Evolutionary conservation across 2,797 vertebrate species (phyloP), one percentile per base, ranked within the genome.

Genomic region (Scolopax rusticola): DNA sequence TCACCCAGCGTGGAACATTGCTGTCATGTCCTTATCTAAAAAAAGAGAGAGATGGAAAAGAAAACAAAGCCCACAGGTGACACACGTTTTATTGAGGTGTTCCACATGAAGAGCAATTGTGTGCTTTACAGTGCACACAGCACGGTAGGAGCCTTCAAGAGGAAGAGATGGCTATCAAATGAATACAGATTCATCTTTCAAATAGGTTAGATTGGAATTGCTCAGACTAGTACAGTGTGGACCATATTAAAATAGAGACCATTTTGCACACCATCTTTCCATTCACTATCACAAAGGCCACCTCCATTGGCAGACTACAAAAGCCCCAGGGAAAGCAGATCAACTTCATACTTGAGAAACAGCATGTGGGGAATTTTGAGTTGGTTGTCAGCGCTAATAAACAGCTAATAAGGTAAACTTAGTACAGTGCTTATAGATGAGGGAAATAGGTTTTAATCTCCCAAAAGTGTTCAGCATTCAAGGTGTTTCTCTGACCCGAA

Each of bases 21-120:
- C 95, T 95, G 87, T 95, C 96, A 95, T 67, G 43, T 97, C 95
- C 95, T 96, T 97, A 95, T 95, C 92, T 90, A 77, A 95, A 96
- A 93, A 94, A 89, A 74, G 73, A 96, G 65, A 96, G 59, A 95
- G 86, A 87, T 94, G 96, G 97, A 94, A 96, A 97, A 97, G 95
- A 97, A 97, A 97, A 97, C 95, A 97, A 97, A 97, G 87, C 83
- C 89, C 91, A 88, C 94, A 88, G 93, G 94, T 96, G 95, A 95
- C 95, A 84, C 81, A 91, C 68, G 70, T 97, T 97, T 97, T 95
- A 96, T 95, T 97, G 97, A 96, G 95, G 93, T 97, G 91, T 95
- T 94, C 92, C 95, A 95, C 89, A 90, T 91, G 94, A 98, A 97
- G 84, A 90, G 64, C 91, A 97, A 85, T 96, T 97, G 92, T 97